Base-by-base conservation (phyloP, 2,113 vertebrate genomes). In the Hippolais icterina region DNA sequence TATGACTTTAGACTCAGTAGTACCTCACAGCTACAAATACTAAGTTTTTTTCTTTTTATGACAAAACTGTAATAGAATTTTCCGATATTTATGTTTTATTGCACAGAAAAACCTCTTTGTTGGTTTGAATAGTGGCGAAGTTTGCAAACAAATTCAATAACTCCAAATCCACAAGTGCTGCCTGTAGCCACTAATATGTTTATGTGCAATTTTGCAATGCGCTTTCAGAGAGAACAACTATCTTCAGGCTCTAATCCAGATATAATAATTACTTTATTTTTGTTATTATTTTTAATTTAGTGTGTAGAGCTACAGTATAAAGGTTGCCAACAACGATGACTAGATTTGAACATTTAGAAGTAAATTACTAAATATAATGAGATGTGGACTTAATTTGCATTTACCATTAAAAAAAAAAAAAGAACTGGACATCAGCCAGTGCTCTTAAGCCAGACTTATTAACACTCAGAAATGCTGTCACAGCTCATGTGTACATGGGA, bases 371-470 rank as follows among this genome's bases (percentile, higher is more conserved):
- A 95, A 81, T 78, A 94, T 95, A 96, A 97, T 95, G 66, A 94
- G 91, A 97, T 93, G 41, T 93, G 83, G 49, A 93, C 87, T 96
- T 94, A 92, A 97, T 98, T 98, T 96, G 50, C 75, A 84, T 96
- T 96, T 96, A 86, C 65, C 74, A 92, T 96, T 46, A 6, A n/a
- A 63, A 53, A 94, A 76, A 74, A 96, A 80, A 83, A 60, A 97
- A 93, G 81, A 87, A 96, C 93, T 98, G 97, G 97, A 94, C 96
- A 98, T 98, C 97, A 98, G 95, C 98, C 98, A 98, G 85, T 46
- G 59, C 75, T 97, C 35, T 85, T 57, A 85, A 57, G 35, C 60
- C 76, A 97, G 94, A 98, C 98, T 98, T 97, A 98, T 98, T 98
- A 98, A 97, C 97, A 98, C 96, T 97, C 95, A 97, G 90, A 98